These are phyloP conservation scores for Bubalus kerabau DNA, from an alignment of 2,113 vertebrate species.

Conservation along the genomic window DNA sequence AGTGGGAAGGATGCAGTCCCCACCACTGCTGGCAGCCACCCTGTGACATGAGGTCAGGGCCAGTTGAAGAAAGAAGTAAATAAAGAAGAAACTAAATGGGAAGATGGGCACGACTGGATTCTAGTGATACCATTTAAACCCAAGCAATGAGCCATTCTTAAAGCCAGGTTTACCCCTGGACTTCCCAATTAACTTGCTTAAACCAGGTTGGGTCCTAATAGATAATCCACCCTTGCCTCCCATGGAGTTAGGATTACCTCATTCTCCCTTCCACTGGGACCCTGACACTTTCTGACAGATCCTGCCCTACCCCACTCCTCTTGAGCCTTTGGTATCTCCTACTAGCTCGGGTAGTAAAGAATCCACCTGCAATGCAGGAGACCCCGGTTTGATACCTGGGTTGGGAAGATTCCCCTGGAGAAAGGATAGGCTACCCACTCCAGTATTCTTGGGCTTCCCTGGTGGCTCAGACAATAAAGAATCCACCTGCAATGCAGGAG, in stretches of 20 bases:
- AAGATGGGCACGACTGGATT: background rate
- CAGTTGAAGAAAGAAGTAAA: background rate
- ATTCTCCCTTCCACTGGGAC: background rate
- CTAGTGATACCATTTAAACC: background rate
- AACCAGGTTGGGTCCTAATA: background rate
- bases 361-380: background rate
- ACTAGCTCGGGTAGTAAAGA: background rate
- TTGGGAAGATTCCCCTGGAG: background rate
- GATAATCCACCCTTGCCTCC: background rate
- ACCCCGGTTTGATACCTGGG: background rate
- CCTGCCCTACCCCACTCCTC: background rate
- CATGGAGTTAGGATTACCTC: background rate
- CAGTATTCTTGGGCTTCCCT: background rate
- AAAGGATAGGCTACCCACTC: background rate
- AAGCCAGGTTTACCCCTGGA: background rate
- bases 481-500: background rate
- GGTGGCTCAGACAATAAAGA: background rate
- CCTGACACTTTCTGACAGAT: background rate
- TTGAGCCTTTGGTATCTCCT: background rate
- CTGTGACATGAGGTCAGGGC: background rate
- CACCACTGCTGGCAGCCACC: background rate
- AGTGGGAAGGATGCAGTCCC: background rate
- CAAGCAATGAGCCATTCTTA: background rate
- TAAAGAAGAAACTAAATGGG: background rate
- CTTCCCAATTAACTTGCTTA: background rate